These are phyloP conservation scores for Drosophila ochracea DNA, from an alignment of 2,888 invertebrate genomes.

Conservation along the genomic window DNA sequence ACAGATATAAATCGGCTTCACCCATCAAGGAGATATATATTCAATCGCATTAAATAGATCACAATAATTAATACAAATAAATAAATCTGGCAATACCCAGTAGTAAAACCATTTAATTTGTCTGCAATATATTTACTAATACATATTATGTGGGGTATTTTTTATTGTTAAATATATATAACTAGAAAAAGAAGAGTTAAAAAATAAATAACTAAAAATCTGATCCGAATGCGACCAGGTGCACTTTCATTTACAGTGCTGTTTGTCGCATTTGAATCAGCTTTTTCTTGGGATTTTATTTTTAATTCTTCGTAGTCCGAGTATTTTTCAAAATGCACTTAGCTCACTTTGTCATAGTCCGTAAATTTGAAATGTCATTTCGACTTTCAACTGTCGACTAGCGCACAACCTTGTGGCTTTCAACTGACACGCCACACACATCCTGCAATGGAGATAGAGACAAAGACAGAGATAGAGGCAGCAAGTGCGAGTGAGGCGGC, in stretches of 20 bases:
- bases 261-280: slow-evolving; percentile 1
- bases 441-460: background rate
- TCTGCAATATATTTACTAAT: background rate
- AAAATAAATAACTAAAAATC: too few species aligned
- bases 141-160: background rate
- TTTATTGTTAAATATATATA: background rate
- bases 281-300: slow-evolving; percentile 44
- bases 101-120: background rate
- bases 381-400: slow-evolving; percentile 66
- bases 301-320: slow-evolving; percentile 46
- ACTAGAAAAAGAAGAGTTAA: background rate
- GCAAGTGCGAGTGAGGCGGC: slow-evolving; percentile 19
- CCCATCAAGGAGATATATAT: background rate
- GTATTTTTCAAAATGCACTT: slow-evolving; percentile 74
- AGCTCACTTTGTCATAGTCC: slow-evolving; percentile 78
- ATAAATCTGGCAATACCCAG: background rate
- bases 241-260: background rate
- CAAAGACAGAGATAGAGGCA: slow-evolving; percentile 3
- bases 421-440: slow-evolving; percentile 45
- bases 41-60: background rate
- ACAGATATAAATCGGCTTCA: background rate
- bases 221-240: too few species aligned
- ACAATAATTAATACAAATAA: background rate
- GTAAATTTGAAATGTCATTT: slow-evolving; percentile 80
- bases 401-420: slow-evolving; percentile 75